Percentiles rank a stretch among this genome's conserved stretches.
Evolutionary conservation across 2,797 vertebrate species (phyloP).

Genomic region (Salarias fasciatus): DNA sequence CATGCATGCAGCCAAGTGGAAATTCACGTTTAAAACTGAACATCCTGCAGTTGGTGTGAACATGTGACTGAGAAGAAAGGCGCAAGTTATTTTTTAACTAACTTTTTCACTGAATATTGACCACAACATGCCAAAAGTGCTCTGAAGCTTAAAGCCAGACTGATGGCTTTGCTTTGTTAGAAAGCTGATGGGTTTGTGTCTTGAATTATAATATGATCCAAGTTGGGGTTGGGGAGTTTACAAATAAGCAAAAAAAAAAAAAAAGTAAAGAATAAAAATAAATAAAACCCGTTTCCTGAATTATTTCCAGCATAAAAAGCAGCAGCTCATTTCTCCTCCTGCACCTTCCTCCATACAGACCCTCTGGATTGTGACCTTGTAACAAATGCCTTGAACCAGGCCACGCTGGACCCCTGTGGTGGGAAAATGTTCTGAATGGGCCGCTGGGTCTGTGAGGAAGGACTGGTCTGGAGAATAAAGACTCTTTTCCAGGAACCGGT

Average conservation of each 20-base stretch:
- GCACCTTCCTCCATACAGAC: slow-evolving; percentile 48
- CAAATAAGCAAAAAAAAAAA: slow-evolving; percentile 6
- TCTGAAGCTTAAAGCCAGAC: too few species aligned
- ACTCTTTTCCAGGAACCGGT: slow-evolving; percentile 54
- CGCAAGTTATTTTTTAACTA: not conserved
- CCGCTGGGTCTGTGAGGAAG: slow-evolving; percentile 60
- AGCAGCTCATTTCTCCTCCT: slow-evolving; percentile 16
- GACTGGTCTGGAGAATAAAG: slow-evolving; percentile 59
- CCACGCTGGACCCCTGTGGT: slow-evolving; percentile 70
- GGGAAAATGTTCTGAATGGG: slow-evolving; percentile 78
- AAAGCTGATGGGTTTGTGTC: slow-evolving; percentile 42
- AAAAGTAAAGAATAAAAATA: too few species aligned
- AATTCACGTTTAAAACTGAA: not conserved
- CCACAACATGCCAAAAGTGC: slow-evolving; percentile 1
- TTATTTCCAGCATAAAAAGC: slow-evolving; percentile 35
- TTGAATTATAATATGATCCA: slow-evolving; percentile 53
- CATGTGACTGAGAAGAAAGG: not conserved
- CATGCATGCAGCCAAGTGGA: not conserved
- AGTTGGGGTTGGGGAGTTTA: slow-evolving; percentile 18
- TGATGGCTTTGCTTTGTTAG: not conserved
- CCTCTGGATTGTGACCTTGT: slow-evolving; percentile 65
- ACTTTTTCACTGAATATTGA: not conserved
- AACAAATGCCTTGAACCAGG: slow-evolving; percentile 64
- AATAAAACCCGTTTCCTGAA: slow-evolving; percentile 12
- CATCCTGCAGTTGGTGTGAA: not conserved